Evolutionary conservation across 53 echinoderm and acorn worm genomes (phyloP).

Genomic region (Antedon mediterranea): DNA sequence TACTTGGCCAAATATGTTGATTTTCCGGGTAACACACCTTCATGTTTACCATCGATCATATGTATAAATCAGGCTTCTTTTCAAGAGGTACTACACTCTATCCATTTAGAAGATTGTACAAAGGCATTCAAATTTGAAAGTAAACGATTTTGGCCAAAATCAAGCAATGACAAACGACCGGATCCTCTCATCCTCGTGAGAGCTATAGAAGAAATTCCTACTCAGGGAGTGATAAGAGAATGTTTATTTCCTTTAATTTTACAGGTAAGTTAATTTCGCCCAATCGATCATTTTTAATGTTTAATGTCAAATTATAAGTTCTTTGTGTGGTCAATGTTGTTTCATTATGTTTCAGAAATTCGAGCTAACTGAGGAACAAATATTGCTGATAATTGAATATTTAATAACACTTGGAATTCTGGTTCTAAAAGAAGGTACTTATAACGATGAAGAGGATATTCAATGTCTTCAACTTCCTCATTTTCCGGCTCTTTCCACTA

Average conservation of each 20-base stretch:
- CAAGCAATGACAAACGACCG: conserved; percentile 32
- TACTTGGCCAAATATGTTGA: neutral
- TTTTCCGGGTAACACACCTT: neutral
- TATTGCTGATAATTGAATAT: conserved; percentile 39
- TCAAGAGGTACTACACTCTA: conserved; percentile 32
- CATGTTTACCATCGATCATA: conserved; percentile 16
- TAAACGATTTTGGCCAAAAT: conserved; percentile 87
- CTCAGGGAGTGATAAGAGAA: conserved; percentile 58
- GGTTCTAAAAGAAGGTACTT: conserved; percentile 24
- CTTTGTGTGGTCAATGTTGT: neutral
- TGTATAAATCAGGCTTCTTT: conserved; percentile 56
- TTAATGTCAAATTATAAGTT: neutral
- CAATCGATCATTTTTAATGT: neutral
- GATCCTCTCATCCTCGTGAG: conserved; percentile 60
- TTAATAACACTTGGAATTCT: conserved; percentile 47
- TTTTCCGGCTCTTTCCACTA: conserved; percentile 44
- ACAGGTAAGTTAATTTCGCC: conserved; percentile 45
- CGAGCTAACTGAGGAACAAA: conserved; percentile 56
- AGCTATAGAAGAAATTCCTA: conserved; percentile 74
- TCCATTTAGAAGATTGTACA: conserved; percentile 65
- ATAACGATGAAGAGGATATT: conserved; percentile 27
- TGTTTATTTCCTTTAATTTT: conserved; percentile 73
- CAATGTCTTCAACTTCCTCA: conserved; percentile 39
- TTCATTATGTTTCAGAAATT: conserved; percentile 28
- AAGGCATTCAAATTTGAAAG: conserved; percentile 73